Percentiles rank a stretch among this genome's conserved stretches.
Conservation (phyloP, 37 sponge, comb jelly and placozoan genomes). For the Aphrocallistes beatrix region DNA sequence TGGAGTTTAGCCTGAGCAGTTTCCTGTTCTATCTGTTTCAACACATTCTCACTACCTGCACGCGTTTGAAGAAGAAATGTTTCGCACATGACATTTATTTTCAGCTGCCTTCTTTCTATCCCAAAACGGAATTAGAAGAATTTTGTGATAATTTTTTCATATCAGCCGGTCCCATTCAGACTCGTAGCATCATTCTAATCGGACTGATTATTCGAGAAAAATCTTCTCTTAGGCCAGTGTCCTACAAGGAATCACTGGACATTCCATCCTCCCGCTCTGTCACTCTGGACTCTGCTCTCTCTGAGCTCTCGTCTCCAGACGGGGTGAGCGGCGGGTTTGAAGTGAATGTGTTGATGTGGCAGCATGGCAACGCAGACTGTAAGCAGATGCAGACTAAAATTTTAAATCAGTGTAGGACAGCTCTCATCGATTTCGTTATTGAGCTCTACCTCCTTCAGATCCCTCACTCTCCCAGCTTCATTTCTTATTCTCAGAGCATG, state of each 20-base stretch:
- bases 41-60: not conserved
- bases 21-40: not conserved
- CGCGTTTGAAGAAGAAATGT: constrained; percentile 1
- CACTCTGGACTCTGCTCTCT: not conserved
- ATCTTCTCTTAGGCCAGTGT: not conserved
- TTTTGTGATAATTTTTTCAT: not conserved
- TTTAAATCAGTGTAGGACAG: not conserved
- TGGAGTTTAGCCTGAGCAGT: not conserved
- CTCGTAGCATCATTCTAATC: constrained; percentile 7
- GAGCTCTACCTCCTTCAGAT: not conserved
- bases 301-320: not conserved
- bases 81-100: not conserved
- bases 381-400: not conserved
- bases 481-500: not conserved
- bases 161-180: not conserved
- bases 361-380: not conserved
- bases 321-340: not conserved
- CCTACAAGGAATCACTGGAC: not conserved
- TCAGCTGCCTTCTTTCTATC: not conserved
- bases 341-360: not conserved
- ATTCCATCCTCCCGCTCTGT: not conserved
- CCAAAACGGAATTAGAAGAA: not conserved
- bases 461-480: not conserved
- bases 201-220: not conserved
- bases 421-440: not conserved